phyloP scores from a whole-genome alignment of 2,888 invertebrate species.

The Dione juno region DNA sequence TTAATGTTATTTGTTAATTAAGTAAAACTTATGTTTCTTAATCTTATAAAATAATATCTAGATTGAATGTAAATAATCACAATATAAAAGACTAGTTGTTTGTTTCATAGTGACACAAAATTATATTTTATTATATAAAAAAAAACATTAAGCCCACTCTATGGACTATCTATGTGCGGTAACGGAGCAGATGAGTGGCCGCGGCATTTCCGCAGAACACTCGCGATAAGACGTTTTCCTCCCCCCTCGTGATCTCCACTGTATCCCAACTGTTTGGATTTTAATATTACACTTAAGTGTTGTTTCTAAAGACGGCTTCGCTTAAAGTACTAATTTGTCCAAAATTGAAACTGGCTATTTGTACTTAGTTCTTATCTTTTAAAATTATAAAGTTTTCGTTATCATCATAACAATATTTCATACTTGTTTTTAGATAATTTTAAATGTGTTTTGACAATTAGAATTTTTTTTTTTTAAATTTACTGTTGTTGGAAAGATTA shows the following conservation, averaged over 20 bases:
- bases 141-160: slow-evolving; percentile 47
- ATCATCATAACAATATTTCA: neutral
- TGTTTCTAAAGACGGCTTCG: slow-evolving; percentile 75
- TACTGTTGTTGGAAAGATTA: no score
- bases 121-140: neutral
- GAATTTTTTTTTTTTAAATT: no score
- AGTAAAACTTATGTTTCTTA: neutral
- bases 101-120: neutral
- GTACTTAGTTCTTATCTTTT: slow-evolving; percentile 25
- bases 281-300: slow-evolving; percentile 81
- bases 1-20: neutral
- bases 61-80: neutral
- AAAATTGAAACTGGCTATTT: slow-evolving; percentile 67
- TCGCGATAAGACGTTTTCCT: slow-evolving; percentile 69
- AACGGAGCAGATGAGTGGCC: slow-evolving; percentile 66
- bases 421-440: neutral
- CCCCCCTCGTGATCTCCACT: slow-evolving; percentile 50
- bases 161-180: slow-evolving; percentile 45
- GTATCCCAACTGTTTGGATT: slow-evolving; percentile 74
- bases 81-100: neutral
- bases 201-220: slow-evolving; percentile 72
- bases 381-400: neutral
- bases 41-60: neutral
- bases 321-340: slow-evolving; percentile 79
- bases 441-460: no score